A percentile compares a stretch with the other conserved stretches of the same genome.
These are phyloP conservation scores for Lacanobia wlatinum DNA, from an alignment of 2,888 invertebrate species.

Conservation along the genomic window DNA sequence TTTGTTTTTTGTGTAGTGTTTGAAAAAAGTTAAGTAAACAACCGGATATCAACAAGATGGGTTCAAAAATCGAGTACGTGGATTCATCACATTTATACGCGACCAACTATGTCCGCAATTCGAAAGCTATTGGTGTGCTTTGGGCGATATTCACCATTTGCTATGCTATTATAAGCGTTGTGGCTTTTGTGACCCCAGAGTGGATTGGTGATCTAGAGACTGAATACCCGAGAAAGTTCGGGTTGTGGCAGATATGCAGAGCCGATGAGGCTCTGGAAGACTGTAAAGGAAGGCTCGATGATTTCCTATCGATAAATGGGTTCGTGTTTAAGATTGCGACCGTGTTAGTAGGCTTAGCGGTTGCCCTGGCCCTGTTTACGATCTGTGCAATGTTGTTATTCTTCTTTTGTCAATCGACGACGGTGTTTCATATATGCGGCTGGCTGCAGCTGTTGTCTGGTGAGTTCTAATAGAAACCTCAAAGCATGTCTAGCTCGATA, in stretches of 20 bases:
- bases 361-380: slow-evolving; percentile 95
- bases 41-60: slow-evolving; percentile 92
- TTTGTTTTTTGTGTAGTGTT: slow-evolving; percentile 66
- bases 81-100: slow-evolving; percentile 97
- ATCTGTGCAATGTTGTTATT: slow-evolving; percentile 97
- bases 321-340: slow-evolving; percentile 97
- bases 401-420: slow-evolving; percentile 97
- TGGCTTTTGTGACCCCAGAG: slow-evolving; percentile 98
- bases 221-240: slow-evolving; percentile 97
- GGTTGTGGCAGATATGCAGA: slow-evolving; percentile 97
- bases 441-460: slow-evolving; percentile 99
- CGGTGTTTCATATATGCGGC: slow-evolving; percentile 97
- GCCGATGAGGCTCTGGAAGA: slow-evolving; percentile 94
- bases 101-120: slow-evolving; percentile 97
- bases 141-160: slow-evolving; percentile 99
- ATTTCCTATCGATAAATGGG: slow-evolving; percentile 95
- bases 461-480: slow-evolving; percentile 85
- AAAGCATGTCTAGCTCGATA: slow-evolving; percentile 5
- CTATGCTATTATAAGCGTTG: slow-evolving; percentile 98
- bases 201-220: slow-evolving; percentile 97
- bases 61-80: slow-evolving; percentile 97
- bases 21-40: slow-evolving; percentile 74
- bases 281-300: slow-evolving; percentile 96
- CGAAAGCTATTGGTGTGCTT: slow-evolving; percentile 98
- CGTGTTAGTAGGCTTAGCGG: slow-evolving; percentile 96